These are phyloP conservation scores for Myanophis thanlyinensis DNA, from an alignment of 2,113 vertebrate genomes.

Conservation along the genomic window DNA sequence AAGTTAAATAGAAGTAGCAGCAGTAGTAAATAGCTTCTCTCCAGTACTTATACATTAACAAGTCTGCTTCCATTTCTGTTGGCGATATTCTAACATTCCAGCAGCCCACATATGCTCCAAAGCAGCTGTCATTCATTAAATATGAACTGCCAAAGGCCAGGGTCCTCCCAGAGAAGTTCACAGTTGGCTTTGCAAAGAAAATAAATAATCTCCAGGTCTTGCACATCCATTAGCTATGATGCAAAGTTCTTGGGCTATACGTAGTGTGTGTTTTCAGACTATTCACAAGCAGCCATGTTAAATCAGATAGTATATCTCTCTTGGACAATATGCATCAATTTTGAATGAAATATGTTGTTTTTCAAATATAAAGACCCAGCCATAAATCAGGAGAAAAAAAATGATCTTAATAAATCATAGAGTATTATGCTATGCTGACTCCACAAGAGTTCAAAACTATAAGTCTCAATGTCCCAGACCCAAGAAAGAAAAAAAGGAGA, in stretches of 20 bases:
- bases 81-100: slow-evolving; percentile 18
- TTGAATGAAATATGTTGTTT: neutral
- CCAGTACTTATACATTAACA: slow-evolving; percentile 8
- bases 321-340: neutral
- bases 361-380: neutral
- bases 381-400: neutral
- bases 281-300: neutral
- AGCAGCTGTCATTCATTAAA: slow-evolving; percentile 22
- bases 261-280: neutral
- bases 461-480: neutral
- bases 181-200: slow-evolving; percentile 16
- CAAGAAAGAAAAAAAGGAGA: slow-evolving; percentile 20
- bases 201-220: slow-evolving; percentile 11
- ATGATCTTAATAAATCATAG: neutral
- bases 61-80: slow-evolving; percentile 18
- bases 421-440: neutral
- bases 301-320: neutral
- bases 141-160: slow-evolving; percentile 1
- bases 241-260: neutral
- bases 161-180: slow-evolving; percentile 10
- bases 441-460: neutral
- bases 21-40: slow-evolving; percentile 15
- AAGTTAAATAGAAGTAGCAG: slow-evolving; percentile 15
- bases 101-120: slow-evolving; percentile 3
- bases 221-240: slow-evolving; percentile 3